Percentiles rank a stretch among this genome's conserved stretches.
These are phyloP conservation scores for Steatornis caripensis DNA, from an alignment of 2,113 vertebrate genomes.

Conservation along the genomic window DNA sequence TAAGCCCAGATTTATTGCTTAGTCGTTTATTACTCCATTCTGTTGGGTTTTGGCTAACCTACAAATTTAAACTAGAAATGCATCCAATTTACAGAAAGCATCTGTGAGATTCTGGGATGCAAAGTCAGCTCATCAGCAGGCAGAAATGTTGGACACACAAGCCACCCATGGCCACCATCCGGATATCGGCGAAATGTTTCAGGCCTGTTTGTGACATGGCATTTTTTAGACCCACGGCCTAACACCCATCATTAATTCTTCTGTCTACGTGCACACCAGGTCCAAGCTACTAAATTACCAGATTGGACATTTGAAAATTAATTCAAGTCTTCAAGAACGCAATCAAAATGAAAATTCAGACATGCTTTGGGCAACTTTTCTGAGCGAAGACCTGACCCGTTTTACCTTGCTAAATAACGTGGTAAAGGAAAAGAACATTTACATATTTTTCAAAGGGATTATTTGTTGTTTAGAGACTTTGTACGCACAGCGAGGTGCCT, in stretches of 20 bases:
- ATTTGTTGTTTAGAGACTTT: background rate
- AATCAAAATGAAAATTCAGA: background rate
- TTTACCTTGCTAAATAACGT: background rate
- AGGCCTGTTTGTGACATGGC: background rate
- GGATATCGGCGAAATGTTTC: background rate
- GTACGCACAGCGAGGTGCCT: background rate
- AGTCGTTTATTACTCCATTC: background rate
- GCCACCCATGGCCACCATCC: background rate
- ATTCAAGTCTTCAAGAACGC: background rate
- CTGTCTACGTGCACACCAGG: background rate
- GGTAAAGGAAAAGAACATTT: background rate
- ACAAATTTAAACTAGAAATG: background rate
- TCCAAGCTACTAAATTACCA: background rate
- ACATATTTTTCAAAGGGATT: background rate
- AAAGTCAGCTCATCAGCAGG: background rate
- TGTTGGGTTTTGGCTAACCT: background rate
- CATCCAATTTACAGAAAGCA: background rate
- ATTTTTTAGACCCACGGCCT: background rate
- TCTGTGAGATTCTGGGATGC: background rate
- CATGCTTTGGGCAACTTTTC: background rate
- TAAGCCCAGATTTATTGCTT: background rate
- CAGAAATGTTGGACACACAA: background rate
- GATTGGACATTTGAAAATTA: background rate
- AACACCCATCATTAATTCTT: background rate
- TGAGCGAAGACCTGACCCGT: background rate